Base-by-base conservation (phyloP, 2,797 vertebrate species). In the Alosa sapidissima region DNA sequence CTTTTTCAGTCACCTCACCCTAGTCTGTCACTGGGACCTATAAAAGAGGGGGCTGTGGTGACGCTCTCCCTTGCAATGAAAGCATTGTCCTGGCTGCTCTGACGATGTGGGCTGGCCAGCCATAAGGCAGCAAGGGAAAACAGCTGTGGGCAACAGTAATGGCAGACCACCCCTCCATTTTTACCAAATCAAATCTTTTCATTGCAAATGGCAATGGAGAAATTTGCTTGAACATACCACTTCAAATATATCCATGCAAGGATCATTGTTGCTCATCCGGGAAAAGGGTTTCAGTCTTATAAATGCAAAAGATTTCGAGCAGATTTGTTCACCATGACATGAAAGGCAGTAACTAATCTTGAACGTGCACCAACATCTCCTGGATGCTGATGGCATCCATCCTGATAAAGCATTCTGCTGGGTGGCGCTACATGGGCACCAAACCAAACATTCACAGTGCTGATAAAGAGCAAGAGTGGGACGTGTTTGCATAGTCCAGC, bases 51-150 rank as follows among this genome's bases (percentile, higher is more conserved):
- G 78, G 28, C 19, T 19, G 48, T 14, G 45, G 87, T 78, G 84
- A 89, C 82, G 84, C 86, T 84, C 85, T 45, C 81, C 85, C 55
- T 88, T 60, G 72, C 85, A 87, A 86, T 86, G 84, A 87, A 87
- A 86, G 87, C 84, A 87, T 87, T 87, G 86, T 88, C 81, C 86
- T 88, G 75, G 84, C 86, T 85, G 86, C 55, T 9, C 72, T 52
- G 84, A 58, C 72, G 47, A 60, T 75, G 84, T 85, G 86, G 62
- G 78, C 84, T 33, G 82, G 60, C 84, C 75, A 33, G 55, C 55
- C 75, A 78, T 75, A 82, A 84, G 82, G 51, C 81, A 62, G 78
- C 81, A 52, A 81, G 85, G 52, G 78, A 87, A 86, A 68, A 83
- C 88, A 87, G 84, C 87, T 87, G 82, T 78, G 82, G 19, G 5